A percentile compares a stretch with the other conserved stretches of the same genome.
Conservation (phyloP, 1,140 invertebrate species). For the Propsilocerus akamusi region DNA sequence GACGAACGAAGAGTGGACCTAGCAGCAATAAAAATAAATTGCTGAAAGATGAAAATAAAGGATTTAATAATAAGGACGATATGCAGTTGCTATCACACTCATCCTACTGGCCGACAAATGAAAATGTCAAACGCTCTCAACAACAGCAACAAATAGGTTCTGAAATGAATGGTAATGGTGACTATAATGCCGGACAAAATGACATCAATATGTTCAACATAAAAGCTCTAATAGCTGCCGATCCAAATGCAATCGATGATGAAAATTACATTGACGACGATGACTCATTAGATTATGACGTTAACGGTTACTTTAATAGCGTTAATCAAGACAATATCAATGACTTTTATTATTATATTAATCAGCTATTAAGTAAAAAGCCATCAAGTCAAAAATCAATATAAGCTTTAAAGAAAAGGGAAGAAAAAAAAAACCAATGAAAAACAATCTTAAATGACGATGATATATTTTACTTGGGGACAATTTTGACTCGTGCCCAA, state of each 20-base stretch:
- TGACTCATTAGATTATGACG: neutral
- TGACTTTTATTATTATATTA: conserved; percentile 1
- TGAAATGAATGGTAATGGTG: neutral
- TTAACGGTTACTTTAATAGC: neutral
- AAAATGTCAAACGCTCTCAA: neutral
- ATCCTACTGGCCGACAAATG: neutral
- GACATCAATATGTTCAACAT: no score
- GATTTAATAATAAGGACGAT: neutral
- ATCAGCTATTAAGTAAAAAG: neutral
- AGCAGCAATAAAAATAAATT: neutral
- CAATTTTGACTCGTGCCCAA: no score
- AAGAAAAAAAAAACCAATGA: no score
- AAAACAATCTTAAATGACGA: no score
- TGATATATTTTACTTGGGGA: no score
- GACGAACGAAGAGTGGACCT: neutral
- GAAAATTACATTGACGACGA: neutral
- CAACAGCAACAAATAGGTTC: neutral
- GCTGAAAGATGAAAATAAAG: neutral
- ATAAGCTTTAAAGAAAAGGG: conserved; percentile 3
- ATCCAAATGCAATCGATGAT: no score
- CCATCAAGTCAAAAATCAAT: conserved; percentile 1
- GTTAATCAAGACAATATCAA: conserved; percentile 2
- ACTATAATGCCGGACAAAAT: no score
- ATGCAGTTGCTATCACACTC: neutral
- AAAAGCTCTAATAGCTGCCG: no score